Base-by-base conservation (phyloP, 2,888 invertebrate genomes). In the Theristus sp. region DNA sequence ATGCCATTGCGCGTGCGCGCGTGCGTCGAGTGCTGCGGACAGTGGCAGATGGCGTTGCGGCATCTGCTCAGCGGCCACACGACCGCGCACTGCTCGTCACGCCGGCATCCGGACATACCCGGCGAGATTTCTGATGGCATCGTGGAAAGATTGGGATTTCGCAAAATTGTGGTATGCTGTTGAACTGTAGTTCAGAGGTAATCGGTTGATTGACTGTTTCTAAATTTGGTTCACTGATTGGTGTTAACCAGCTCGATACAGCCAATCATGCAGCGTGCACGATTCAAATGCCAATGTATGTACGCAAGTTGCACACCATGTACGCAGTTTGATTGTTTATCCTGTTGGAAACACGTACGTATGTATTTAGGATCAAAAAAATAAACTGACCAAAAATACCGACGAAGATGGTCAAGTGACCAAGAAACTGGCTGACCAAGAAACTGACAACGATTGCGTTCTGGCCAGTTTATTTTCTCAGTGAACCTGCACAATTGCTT, bases 1-100 rank as follows among this genome's bases (percentile, higher is more conserved):
- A 49, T 24, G 3, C 49, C 49, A 24, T 17, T n/a, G 13, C 49
- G 6, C 20, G 49, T 49, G 3, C n/a, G 13, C 3, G n/a, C 49
- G n/a, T 49, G 49, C 3, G n/a, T 17, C 3, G 49, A 10, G n/a
- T 49, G 6, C 3, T 10, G 3, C 20, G 49, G 49, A 49, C 74
- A n/a, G 6, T 22, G 13, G 22, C 54, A 54, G 17, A 54, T 54
- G 22, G 26, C 3, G 28, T 54, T 54, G 22, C 20, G 27, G 22
- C 54, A 54, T 6, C 26, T 3, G 3, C 27, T 22, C 3, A 6
- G 10, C 17, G 54, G 54, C 54, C 54, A 54, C 17, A 27, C 22
- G 13, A 24, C 27, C 3, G 3, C 13, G 28, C 54, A 54, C 28
- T 54, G 54, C 54, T 26, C 54, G 13, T 17, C 6, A 2, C 3